Conservation (phyloP, 2,113 vertebrate species). For the Zosterops lateralis region DNA sequence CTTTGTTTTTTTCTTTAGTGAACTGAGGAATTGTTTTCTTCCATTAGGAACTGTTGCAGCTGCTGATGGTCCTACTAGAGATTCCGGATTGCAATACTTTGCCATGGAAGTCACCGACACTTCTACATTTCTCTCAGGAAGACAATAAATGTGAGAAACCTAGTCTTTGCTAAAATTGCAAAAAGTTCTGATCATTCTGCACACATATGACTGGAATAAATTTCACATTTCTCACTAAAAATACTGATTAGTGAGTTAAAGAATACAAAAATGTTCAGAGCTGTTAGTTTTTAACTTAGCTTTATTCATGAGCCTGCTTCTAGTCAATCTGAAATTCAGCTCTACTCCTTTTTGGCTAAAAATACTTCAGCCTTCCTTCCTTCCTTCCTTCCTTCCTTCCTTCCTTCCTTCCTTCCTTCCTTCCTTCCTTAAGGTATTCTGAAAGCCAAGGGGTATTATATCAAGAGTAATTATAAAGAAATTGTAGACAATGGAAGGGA, state of each 20-base stretch:
- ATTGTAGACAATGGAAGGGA: not conserved
- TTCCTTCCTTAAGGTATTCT: not conserved
- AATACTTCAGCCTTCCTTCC: not conserved
- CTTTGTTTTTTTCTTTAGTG: not conserved
- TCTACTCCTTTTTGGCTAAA: not conserved
- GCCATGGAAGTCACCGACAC: not conserved
- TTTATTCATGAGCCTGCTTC: not conserved
- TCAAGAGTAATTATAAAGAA: not conserved
- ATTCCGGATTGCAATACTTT: not conserved
- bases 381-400: fast-evolving
- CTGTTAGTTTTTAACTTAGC: not conserved
- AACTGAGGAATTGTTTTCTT: not conserved
- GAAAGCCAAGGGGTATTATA: not conserved
- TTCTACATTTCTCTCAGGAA: not conserved
- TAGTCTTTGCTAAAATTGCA: not conserved
- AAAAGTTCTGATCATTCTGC: not conserved
- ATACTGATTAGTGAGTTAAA: not conserved
- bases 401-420: not conserved
- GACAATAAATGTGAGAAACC: not conserved
- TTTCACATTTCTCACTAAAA: not conserved
- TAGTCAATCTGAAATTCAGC: not conserved
- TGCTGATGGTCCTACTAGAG: not conserved
- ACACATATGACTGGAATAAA: not conserved
- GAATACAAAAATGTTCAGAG: not conserved
- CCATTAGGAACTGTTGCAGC: not conserved